Conservation (phyloP, 2,888 invertebrate genomes). For the Micropterix aruncella region DNA sequence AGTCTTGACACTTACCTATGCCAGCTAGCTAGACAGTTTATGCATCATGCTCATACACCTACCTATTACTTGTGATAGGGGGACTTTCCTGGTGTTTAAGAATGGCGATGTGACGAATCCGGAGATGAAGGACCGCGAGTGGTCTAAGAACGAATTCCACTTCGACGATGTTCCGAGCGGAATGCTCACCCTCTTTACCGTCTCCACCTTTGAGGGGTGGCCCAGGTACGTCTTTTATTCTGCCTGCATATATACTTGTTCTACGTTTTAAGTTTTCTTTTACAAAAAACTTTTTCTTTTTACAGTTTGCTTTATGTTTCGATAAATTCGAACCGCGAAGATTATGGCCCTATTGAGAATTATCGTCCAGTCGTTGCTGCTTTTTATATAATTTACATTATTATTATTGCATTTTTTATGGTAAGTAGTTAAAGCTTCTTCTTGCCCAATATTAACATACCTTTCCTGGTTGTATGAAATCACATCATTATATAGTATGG, state of each 20-base stretch:
- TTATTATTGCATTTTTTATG: constrained; percentile 99
- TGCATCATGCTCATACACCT: too few relatives aligned
- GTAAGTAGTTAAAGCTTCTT: constrained; percentile 24
- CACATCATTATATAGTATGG: too few relatives aligned
- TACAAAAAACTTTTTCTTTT: constrained; percentile 9
- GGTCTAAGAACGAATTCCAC: constrained; percentile 84
- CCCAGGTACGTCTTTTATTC: constrained; percentile 64
- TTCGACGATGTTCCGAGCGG: constrained; percentile 96
- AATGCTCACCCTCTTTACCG: constrained; percentile 96
- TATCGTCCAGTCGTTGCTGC: constrained; percentile 92
- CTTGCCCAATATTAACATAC: too few relatives aligned
- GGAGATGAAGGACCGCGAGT: constrained; percentile 53
- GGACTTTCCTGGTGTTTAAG: constrained; percentile 76
- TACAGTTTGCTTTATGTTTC: constrained; percentile 83
- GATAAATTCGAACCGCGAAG: constrained; percentile 91
- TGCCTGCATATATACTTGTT: too few relatives aligned
- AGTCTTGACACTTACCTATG: neutral
- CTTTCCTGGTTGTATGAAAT: too few relatives aligned
- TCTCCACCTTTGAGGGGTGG: constrained; percentile 99
- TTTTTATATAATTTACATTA: constrained; percentile 97
- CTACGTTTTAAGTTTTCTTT: too few relatives aligned
- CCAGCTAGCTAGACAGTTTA: too few relatives aligned
- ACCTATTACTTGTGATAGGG: constrained; percentile 52
- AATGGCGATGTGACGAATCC: constrained; percentile 67
- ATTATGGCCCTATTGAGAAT: constrained; percentile 91